Evolutionary conservation across 2,797 vertebrate genomes (phyloP).

Genomic region (Fundulus diaphanus): DNA sequence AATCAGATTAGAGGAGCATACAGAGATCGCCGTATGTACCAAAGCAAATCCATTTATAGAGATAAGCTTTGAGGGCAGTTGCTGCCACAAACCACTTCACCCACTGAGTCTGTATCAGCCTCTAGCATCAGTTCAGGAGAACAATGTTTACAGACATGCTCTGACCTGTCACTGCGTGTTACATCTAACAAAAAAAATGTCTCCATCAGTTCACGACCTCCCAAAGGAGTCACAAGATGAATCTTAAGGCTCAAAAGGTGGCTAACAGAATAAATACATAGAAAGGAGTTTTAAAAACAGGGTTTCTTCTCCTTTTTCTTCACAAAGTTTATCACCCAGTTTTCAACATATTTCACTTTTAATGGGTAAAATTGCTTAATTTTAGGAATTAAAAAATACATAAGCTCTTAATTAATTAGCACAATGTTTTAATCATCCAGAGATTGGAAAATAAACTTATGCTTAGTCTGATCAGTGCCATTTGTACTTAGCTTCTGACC

Average conservation of each 20-base stretch:
- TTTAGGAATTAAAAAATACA: background rate
- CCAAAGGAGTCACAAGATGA: slow-evolving; percentile 2
- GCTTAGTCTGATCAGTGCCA: background rate
- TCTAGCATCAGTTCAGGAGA: slow-evolving; percentile 35
- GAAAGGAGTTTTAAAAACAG: background rate
- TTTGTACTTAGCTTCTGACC: too few species aligned
- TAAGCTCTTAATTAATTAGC: background rate
- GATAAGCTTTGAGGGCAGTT: slow-evolving; percentile 62
- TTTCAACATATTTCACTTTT: background rate
- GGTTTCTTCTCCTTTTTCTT: background rate
- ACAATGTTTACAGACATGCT: slow-evolving; percentile 30
- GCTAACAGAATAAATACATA: background rate
- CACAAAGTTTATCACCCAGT: background rate
- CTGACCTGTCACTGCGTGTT: slow-evolving; percentile 37
- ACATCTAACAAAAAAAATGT: slow-evolving; percentile 20
- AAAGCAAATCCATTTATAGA: slow-evolving; percentile 73
- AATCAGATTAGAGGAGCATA: slow-evolving; percentile 73
- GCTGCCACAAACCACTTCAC: slow-evolving; percentile 12
- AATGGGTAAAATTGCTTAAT: background rate
- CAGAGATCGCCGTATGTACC: slow-evolving; percentile 52
- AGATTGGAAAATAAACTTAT: background rate
- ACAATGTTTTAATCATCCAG: background rate
- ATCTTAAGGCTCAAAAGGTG: background rate
- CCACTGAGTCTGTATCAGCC: slow-evolving; percentile 20
- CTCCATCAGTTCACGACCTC: slow-evolving; percentile 11